Conservation (phyloP, 2,113 vertebrate genomes). For the Pithys albifrons region DNA sequence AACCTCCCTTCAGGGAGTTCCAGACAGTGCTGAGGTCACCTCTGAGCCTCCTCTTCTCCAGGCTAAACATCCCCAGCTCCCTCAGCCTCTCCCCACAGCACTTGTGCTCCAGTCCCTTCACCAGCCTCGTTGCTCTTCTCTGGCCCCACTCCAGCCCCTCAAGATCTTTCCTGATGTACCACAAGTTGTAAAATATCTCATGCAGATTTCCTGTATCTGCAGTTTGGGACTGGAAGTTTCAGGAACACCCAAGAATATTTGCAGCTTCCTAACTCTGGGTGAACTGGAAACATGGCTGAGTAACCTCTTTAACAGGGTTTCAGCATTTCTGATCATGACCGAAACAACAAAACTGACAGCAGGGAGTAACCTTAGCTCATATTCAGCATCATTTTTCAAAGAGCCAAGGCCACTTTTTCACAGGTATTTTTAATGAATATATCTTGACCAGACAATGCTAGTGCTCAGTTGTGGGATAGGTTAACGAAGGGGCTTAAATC, state of each 20-base stretch:
- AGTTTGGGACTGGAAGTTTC: neutral
- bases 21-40: too few species aligned
- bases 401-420: neutral
- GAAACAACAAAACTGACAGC: neutral
- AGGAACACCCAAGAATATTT: neutral
- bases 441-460: neutral
- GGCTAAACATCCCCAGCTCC: too few species aligned
- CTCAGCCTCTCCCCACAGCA: too few species aligned
- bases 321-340: neutral
- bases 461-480: neutral
- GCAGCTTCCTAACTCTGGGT: neutral
- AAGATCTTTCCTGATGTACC: neutral
- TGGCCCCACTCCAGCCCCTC: too few species aligned
- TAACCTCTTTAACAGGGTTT: neutral
- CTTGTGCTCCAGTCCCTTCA: too few species aligned
- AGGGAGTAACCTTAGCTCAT: neutral
- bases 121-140: too few species aligned
- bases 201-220: neutral
- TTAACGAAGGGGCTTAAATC: neutral
- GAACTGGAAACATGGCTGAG: neutral
- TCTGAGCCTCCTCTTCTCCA: too few species aligned
- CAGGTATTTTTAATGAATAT: neutral
- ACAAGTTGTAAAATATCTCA: neutral
- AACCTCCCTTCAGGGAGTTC: too few species aligned
- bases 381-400: neutral